A percentile compares a stretch with the other conserved stretches of the same genome.
These are phyloP conservation scores for Meta bourneti DNA, from an alignment of 2,888 invertebrate species.

Conservation along the genomic window DNA sequence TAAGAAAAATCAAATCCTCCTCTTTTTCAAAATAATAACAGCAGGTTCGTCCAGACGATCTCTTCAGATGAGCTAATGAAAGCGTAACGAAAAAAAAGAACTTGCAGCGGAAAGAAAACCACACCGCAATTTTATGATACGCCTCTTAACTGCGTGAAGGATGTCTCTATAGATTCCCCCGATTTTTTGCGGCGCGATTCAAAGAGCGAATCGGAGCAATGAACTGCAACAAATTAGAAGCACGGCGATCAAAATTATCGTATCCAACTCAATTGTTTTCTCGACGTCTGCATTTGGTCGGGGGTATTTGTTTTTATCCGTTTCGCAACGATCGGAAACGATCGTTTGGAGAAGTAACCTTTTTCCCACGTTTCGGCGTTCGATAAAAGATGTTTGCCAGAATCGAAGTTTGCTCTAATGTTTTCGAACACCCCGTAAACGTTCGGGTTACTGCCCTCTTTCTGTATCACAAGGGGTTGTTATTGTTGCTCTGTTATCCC, in stretches of 20 bases:
- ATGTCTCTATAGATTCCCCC: not conserved
- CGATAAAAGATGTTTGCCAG: slow-evolving; percentile 17
- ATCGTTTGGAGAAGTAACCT: slow-evolving; percentile 42
- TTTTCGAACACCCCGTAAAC: not conserved
- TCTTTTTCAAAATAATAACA: not conserved
- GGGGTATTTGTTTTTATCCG: slow-evolving; percentile 45
- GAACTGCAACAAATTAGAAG: not conserved
- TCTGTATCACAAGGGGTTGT: slow-evolving; percentile 1
- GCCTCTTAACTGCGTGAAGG: not conserved
- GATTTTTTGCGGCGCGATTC: not conserved
- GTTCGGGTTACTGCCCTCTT: slow-evolving; percentile 3
- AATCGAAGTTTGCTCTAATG: slow-evolving; percentile 49
- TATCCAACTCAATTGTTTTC: not conserved
- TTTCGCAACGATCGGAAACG: slow-evolving; percentile 40
- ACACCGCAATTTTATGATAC: not conserved
- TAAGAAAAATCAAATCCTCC: not conserved
- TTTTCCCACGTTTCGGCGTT: slow-evolving; percentile 51
- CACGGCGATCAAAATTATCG: not conserved
- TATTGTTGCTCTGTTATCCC: slow-evolving; percentile 7
- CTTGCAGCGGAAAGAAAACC: not conserved
- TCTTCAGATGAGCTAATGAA: not conserved
- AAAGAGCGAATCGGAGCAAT: not conserved
- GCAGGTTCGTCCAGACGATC: not conserved
- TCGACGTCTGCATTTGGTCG: not conserved
- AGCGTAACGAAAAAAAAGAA: not conserved